Evolutionary conservation across 2,113 vertebrate species (phyloP), one percentile per base, ranked within the genome.

Genomic region (Rhea americana): DNA sequence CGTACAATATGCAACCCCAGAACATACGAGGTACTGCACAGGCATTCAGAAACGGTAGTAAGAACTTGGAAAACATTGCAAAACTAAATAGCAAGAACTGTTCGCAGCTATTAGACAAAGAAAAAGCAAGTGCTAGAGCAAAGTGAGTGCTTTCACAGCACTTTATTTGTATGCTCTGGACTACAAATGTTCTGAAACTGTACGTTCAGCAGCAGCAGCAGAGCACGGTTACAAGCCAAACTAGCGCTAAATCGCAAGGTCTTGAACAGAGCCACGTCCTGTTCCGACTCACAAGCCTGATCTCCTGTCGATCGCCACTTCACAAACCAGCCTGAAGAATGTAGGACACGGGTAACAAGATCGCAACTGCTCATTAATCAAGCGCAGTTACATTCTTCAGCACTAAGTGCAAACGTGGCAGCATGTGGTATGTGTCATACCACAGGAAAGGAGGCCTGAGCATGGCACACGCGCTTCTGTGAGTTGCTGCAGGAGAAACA

Each of bases 11-110:
- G 74, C 22, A 90, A 51, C 4, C 20, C 28, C 6, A 8, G 43
- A 82, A 74, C 2, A 0, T 28, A 75, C 2, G 11, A 93, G 62
- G 41, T 70, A 58, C 51, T 50, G 41, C 85, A 88, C 56, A 78
- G 3, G 2, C n/a, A 82, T 61, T 41, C 51, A 90, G 73, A 53
- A 90, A 72, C 35, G 89, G 66, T 25, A 61, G 88, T 75, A 91
- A 78, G 28, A 83, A 75, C 24, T 82, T 1, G 0, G 51, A 55
- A 93, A 79, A 70, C 55, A 66, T 41, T 26, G 76, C 35, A 87
- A 72, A 94, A 62, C 43, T 70, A 56, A 92, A 87, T n/a, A 94
- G 51, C 35, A 88, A 84, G 85, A 91, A 93, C 48, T 70, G 32
- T 75, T 90, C 30, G 48, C 68, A 91, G 82, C 20, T 68, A 43